Percentiles rank a stretch among this genome's conserved stretches.
These are phyloP conservation scores for Schizopygopsis malacanthus DNA, from an alignment of 2,797 vertebrate species.

Conservation along the genomic window DNA sequence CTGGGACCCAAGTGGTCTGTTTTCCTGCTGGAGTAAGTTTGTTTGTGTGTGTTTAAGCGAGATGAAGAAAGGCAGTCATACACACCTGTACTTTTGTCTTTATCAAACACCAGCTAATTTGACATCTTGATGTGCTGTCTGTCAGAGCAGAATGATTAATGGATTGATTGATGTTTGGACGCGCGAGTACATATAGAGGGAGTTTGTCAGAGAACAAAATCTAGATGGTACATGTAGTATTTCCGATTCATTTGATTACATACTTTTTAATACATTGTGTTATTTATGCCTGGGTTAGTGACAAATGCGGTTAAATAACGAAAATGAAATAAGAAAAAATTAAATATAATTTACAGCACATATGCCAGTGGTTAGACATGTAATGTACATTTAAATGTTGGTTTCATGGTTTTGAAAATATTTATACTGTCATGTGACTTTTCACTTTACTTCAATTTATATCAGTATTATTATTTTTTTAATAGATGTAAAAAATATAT, in stretches of 20 bases:
- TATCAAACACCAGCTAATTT: constrained; percentile 77
- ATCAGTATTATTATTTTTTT: too few species aligned
- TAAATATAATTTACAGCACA: too few species aligned
- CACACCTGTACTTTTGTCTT: constrained; percentile 49
- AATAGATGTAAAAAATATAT: too few species aligned
- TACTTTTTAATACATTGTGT: background rate
- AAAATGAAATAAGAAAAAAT: too few species aligned
- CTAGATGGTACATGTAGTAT: background rate
- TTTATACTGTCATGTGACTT: background rate
- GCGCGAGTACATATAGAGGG: background rate
- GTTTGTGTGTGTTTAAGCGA: constrained; percentile 37
- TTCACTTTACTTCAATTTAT: too few species aligned
- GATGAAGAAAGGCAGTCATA: background rate
- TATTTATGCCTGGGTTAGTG: background rate
- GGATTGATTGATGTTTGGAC: constrained; percentile 29
- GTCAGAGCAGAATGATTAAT: constrained; percentile 42
- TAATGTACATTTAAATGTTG: too few species aligned
- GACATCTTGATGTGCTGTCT: constrained; percentile 67
- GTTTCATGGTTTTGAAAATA: too few species aligned
- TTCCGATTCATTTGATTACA: constrained; percentile 2
- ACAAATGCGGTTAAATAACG: background rate
- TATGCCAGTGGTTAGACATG: too few species aligned
- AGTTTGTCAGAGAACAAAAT: constrained; percentile 23
- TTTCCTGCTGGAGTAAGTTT: constrained; percentile 73
- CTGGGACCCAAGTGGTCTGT: constrained; percentile 83